Conservation (phyloP, 2,797 vertebrate species). For the Botia almorhae region DNA sequence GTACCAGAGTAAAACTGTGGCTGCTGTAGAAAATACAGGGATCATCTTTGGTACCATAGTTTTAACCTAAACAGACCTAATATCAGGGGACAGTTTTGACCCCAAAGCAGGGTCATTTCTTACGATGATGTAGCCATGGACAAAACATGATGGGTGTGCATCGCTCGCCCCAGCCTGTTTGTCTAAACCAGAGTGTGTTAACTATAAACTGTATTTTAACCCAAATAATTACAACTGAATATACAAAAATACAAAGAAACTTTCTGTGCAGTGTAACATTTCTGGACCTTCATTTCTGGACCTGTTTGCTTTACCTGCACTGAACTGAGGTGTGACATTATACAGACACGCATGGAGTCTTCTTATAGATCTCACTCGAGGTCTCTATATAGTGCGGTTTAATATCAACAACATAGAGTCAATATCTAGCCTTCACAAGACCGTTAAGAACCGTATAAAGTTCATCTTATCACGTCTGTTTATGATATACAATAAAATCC, state of each 20-base stretch:
- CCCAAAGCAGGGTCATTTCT: background rate
- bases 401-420: slow-evolving; percentile 10
- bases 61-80: too few species aligned
- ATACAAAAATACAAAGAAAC: too few species aligned
- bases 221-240: too few species aligned
- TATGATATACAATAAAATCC: background rate
- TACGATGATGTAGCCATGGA: background rate
- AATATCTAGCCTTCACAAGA: slow-evolving; percentile 1
- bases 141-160: too few species aligned
- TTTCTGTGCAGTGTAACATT: background rate
- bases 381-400: slow-evolving; percentile 17
- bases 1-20: too few species aligned
- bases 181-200: too few species aligned
- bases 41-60: too few species aligned
- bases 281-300: too few species aligned
- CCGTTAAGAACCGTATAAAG: background rate
- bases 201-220: too few species aligned
- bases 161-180: too few species aligned
- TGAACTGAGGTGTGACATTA: slow-evolving; percentile 49
- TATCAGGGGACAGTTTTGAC: background rate
- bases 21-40: too few species aligned
- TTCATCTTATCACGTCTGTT: background rate
- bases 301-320: background rate
- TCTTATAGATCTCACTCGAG: background rate
- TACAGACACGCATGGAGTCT: background rate